Percentiles rank a stretch among this genome's conserved stretches.
These are phyloP conservation scores for Zaprionus inermis DNA, from an alignment of 1,140 invertebrate genomes.

Conservation along the genomic window DNA sequence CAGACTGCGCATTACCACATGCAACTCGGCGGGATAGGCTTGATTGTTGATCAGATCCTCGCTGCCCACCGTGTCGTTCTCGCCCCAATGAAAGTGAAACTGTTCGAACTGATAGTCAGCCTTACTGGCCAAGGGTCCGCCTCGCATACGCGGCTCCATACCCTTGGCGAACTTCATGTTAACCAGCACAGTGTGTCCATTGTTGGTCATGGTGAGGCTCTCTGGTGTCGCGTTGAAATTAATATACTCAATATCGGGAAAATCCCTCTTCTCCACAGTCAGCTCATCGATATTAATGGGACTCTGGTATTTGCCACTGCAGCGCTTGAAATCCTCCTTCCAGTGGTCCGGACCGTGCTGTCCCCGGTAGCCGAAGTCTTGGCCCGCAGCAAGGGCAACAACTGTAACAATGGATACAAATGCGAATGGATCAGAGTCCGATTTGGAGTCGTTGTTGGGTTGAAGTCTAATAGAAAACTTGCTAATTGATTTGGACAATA, in stretches of 20 bases:
- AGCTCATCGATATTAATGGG: constrained; percentile 92
- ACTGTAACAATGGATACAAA: constrained; percentile 33
- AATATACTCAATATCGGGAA: constrained; percentile 86
- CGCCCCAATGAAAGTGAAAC: constrained; percentile 91
- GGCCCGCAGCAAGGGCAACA: constrained; percentile 26
- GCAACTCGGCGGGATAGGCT: constrained; percentile 91
- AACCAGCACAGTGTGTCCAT: constrained; percentile 90
- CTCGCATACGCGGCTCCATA: constrained; percentile 85
- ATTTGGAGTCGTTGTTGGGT: not conserved
- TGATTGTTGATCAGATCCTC: constrained; percentile 94
- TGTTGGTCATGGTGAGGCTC: constrained; percentile 87
- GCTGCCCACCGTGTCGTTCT: constrained; percentile 91
- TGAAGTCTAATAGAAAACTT: constrained; percentile 7
- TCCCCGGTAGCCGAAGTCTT: constrained; percentile 68
- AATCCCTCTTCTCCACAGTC: constrained; percentile 84
- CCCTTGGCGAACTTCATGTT: constrained; percentile 85
- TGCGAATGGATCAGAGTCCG: not conserved
- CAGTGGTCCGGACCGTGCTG: constrained; percentile 88
- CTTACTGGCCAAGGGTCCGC: constrained; percentile 87
- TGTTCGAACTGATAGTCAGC: constrained; percentile 91
- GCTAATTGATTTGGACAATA: constrained; percentile 21
- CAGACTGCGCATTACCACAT: constrained; percentile 94
- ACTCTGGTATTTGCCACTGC: constrained; percentile 91
- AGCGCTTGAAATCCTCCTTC: constrained; percentile 88
- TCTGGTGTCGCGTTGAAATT: constrained; percentile 86